A percentile compares a stretch with the other conserved stretches of the same genome.
Evolutionary conservation across 2,888 invertebrate species (phyloP).

Genomic region (Lepetodrilus schrolli): DNA sequence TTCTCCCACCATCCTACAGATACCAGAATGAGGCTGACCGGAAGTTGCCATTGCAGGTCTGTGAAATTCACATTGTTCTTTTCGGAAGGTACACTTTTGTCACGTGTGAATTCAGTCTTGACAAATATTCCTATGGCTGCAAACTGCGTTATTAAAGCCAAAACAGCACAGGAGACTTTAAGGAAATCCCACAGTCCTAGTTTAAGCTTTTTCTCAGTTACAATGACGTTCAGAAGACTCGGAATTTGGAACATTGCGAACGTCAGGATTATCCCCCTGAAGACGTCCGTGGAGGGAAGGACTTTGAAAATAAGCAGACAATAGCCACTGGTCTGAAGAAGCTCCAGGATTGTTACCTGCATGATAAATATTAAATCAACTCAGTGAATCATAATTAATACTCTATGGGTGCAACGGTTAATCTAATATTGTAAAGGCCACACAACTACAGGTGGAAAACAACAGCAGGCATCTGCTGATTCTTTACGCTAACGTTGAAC

Average conservation of each 20-base stretch:
- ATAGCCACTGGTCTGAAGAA: conserved; percentile 64
- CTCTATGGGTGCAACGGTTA: too few relatives aligned
- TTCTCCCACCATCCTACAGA: conserved; percentile 99
- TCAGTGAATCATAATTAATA: too few relatives aligned
- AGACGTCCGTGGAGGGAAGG: conserved; percentile 68
- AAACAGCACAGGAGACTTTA: conserved; percentile 47
- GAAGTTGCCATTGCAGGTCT: conserved; percentile 85
- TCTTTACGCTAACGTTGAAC: too few relatives aligned
- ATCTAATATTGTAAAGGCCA: too few relatives aligned
- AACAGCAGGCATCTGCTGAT: too few relatives aligned
- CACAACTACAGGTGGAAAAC: too few relatives aligned
- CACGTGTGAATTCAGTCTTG: conserved; percentile 41
- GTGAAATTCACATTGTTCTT: conserved; percentile 69
- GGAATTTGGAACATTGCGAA: conserved; percentile 71
- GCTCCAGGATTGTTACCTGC: conserved; percentile 60
- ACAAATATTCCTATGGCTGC: conserved; percentile 53
- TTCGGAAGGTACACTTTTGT: conserved; percentile 43
- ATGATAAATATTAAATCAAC: conserved; percentile 31
- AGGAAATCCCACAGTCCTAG: conserved; percentile 51
- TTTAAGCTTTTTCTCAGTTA: conserved; percentile 53
- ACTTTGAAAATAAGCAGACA: conserved; percentile 71
- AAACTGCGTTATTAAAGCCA: conserved; percentile 61
- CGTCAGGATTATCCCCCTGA: conserved; percentile 71
- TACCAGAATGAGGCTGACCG: conserved; percentile 87
- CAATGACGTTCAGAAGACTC: conserved; percentile 68